These are phyloP conservation scores for Diplodus puntazzo DNA, from an alignment of 2,797 vertebrate species.

Conservation along the genomic window DNA sequence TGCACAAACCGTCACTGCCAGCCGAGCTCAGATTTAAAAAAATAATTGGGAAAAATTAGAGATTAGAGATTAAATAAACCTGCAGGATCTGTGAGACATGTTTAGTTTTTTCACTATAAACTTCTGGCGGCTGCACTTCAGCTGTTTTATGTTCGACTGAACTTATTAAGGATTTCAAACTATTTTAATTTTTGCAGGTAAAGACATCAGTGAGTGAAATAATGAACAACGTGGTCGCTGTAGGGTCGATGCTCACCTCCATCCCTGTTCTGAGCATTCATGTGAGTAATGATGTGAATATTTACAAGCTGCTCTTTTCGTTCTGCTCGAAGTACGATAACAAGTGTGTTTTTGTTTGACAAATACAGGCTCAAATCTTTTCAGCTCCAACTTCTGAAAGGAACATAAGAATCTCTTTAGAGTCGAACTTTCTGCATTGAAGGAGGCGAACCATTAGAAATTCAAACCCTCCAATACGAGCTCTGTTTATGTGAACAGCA, in stretches of 20 bases:
- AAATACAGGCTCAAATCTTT: not conserved
- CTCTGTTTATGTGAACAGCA: not conserved
- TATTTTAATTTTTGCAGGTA: not conserved
- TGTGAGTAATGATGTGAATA: not conserved
- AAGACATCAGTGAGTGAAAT: not conserved
- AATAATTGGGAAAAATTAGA: too few species aligned
- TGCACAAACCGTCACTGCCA: too few species aligned
- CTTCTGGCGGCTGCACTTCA: too few species aligned
- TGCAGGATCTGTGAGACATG: too few species aligned
- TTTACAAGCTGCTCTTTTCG: too few species aligned
- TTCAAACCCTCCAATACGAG: not conserved
- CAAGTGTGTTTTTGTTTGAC: not conserved
- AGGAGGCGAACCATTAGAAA: not conserved
- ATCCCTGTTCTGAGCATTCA: not conserved
- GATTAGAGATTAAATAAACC: too few species aligned
- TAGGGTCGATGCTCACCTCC: not conserved
- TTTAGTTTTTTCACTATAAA: too few species aligned
- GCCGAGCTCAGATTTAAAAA: too few species aligned
- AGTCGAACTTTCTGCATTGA: not conserved
- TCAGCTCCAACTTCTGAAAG: too few species aligned
- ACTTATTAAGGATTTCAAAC: not conserved
- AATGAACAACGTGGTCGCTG: not conserved
- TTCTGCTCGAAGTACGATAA: not conserved
- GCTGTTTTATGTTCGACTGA: too few species aligned
- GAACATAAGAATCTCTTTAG: not conserved